Evolutionary conservation across 2,888 invertebrate species (phyloP).

Genomic region (Lasioglossum malachurum): DNA sequence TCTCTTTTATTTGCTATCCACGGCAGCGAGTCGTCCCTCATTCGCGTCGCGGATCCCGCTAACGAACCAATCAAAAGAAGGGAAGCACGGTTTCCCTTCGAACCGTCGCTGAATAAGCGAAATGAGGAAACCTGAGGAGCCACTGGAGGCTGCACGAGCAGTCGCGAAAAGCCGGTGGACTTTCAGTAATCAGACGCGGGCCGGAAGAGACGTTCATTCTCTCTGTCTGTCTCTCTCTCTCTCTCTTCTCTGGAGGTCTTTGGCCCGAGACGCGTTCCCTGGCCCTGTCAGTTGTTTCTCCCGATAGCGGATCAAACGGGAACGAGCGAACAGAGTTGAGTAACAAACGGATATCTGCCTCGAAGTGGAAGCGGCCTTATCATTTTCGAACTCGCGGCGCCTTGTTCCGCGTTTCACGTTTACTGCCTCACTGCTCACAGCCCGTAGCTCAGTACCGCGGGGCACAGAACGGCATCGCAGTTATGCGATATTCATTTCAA

Average conservation of each 20-base stretch:
- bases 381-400: background rate
- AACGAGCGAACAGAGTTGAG: background rate
- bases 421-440: background rate
- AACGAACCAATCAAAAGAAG: conserved; percentile 67
- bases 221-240: background rate
- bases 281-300: background rate
- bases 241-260: background rate
- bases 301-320: background rate
- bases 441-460: too few species aligned
- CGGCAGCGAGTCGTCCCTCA: conserved; percentile 25
- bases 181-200: conserved; percentile 46
- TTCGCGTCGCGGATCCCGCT: conserved; percentile 45
- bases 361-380: background rate
- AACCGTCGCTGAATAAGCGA: conserved; percentile 52
- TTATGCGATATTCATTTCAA: background rate
- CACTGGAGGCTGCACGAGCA: conserved; percentile 18
- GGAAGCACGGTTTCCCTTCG: conserved; percentile 53
- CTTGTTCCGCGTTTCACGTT: background rate
- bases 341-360: background rate
- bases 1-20: background rate
- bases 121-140: conserved; percentile 53
- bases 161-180: conserved; percentile 16
- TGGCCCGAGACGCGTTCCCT: background rate
- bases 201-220: background rate
- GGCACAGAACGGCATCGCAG: too few species aligned